Percentiles rank a stretch among this genome's conserved stretches.
Evolutionary conservation across 2,888 invertebrate genomes (phyloP).

Genomic region (Neria commutata): DNA sequence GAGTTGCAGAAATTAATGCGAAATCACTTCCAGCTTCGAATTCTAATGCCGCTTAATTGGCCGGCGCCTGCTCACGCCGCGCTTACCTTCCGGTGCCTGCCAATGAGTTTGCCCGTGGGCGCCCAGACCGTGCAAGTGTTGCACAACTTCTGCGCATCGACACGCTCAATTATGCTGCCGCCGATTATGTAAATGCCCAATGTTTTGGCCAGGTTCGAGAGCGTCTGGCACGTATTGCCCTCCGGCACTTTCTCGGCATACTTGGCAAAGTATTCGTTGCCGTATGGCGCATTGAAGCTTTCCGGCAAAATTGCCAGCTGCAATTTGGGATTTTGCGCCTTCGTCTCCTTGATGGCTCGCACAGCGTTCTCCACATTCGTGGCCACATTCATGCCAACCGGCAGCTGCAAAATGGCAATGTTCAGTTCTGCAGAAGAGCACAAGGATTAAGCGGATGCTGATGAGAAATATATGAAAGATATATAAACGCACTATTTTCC

Average conservation of each 20-base stretch:
- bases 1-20: not conserved
- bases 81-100: conserved; percentile 80
- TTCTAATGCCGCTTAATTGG: no score
- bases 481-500: no score
- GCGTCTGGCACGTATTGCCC: conserved; percentile 75
- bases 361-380: conserved; percentile 46
- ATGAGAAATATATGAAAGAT: no score
- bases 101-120: conserved; percentile 76
- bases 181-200: conserved; percentile 82
- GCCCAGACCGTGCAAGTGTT: conserved; percentile 92
- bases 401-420: conserved; percentile 49
- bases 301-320: conserved; percentile 76
- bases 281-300: conserved; percentile 95
- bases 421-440: conserved; percentile 43
- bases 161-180: conserved; percentile 87
- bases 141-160: conserved; percentile 69
- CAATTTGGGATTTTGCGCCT: conserved; percentile 45
- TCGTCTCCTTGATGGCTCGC: conserved; percentile 41
- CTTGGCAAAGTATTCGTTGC: conserved; percentile 76
- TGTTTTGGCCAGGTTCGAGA: conserved; percentile 78
- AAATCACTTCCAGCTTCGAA: not conserved
- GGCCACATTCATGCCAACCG: conserved; percentile 39
- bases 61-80: not conserved
- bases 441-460: conserved; percentile 20
- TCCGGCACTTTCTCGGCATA: conserved; percentile 86